These are phyloP conservation scores for Adela reaumurella DNA, from an alignment of 2,888 invertebrate species.

Conservation along the genomic window DNA sequence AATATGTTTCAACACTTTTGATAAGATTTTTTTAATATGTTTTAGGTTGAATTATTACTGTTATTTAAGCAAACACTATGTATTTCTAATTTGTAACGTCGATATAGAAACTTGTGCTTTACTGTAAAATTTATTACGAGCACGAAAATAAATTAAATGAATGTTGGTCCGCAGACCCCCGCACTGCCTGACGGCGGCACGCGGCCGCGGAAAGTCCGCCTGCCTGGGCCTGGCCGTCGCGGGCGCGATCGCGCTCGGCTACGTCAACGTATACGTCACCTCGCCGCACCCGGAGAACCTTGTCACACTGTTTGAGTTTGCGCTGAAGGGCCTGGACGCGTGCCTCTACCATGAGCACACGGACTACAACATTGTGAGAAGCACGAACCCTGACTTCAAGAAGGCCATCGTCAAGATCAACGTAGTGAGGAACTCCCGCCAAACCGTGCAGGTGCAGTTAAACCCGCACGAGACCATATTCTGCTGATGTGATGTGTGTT, in stretches of 20 bases:
- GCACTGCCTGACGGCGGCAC: slow-evolving; percentile 90
- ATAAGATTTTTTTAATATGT: too few relatives aligned
- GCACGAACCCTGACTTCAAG: slow-evolving; percentile 94
- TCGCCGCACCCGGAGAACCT: slow-evolving; percentile 98
- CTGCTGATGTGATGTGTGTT: too few relatives aligned
- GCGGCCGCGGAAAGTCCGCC: slow-evolving; percentile 98
- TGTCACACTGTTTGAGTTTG: slow-evolving; percentile 94
- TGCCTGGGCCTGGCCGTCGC: slow-evolving; percentile 91
- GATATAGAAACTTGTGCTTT: slow-evolving; percentile 89
- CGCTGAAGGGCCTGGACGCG: slow-evolving; percentile 92
- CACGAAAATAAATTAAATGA: slow-evolving; percentile 76
- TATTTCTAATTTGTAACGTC: too few relatives aligned
- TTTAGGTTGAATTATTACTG: too few relatives aligned
- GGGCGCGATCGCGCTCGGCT: slow-evolving; percentile 66
- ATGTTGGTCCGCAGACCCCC: slow-evolving; percentile 78
- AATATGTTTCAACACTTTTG: too few relatives aligned
- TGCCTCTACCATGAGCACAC: slow-evolving; percentile 93
- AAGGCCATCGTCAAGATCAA: slow-evolving; percentile 94
- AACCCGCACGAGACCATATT: too few relatives aligned
- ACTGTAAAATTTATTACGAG: slow-evolving; percentile 90
- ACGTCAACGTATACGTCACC: slow-evolving; percentile 94
- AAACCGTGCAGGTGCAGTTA: slow-evolving; percentile 77
- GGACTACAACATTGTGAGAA: slow-evolving; percentile 92
- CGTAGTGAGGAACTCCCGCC: slow-evolving; percentile 84
- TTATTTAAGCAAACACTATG: too few relatives aligned